Percentiles rank a stretch among this genome's conserved stretches.
Conservation (phyloP, 2,888 invertebrate genomes). For the Agrochola lota region DNA sequence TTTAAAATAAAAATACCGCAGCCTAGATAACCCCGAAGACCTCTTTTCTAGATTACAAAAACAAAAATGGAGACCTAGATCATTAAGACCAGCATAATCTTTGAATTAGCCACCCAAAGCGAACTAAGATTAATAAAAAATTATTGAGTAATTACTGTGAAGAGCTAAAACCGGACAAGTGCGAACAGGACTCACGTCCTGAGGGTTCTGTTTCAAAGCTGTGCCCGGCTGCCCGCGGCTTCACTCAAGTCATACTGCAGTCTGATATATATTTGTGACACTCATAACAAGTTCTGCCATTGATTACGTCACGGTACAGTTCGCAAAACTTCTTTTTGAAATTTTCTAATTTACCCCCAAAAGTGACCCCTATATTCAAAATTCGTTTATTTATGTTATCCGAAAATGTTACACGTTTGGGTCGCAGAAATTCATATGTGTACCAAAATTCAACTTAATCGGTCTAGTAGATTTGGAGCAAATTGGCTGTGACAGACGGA, state of each 20-base stretch:
- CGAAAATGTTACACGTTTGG: neutral
- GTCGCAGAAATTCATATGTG: neutral
- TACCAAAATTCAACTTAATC: neutral
- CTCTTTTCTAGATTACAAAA: constrained; percentile 21
- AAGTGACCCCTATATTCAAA: neutral
- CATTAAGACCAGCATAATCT: constrained; percentile 22
- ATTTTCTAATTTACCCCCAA: neutral
- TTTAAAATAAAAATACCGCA: neutral
- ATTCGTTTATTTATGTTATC: neutral
- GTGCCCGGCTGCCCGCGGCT: no score
- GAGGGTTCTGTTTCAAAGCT: no score
- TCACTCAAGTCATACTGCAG: no score
- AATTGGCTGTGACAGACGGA: neutral
- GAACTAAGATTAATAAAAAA: constrained; percentile 26
- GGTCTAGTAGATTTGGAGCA: neutral
- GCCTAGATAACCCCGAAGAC: constrained; percentile 42
- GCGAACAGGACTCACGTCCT: no score
- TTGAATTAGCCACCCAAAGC: constrained; percentile 16
- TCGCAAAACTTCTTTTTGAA: no score
- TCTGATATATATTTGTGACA: no score
- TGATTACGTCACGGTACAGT: no score
- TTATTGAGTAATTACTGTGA: constrained; percentile 22
- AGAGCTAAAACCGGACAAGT: neutral
- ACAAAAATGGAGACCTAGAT: constrained; percentile 10
- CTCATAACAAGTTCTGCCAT: no score